Conservation (phyloP, 2,888 invertebrate genomes). For the Callinectes sapidus region DNA sequence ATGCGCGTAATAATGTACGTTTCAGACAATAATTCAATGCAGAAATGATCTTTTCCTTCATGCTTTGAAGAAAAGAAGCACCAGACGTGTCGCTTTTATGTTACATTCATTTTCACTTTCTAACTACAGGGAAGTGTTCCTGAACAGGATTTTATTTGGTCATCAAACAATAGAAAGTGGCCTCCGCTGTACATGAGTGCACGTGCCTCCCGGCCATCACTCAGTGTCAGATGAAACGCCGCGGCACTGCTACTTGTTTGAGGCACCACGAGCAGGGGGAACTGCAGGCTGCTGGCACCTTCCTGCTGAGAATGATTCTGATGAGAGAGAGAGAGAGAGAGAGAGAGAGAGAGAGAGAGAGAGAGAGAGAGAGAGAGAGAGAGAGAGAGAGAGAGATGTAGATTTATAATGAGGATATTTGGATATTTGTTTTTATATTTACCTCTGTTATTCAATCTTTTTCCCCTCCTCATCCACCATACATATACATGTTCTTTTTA, state of each 20-base stretch:
- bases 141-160: background rate
- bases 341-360: constrained; percentile 14
- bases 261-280: background rate
- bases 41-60: background rate
- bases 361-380: constrained; percentile 19
- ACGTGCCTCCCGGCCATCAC: background rate
- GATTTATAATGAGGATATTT: background rate
- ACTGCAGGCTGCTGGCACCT: background rate
- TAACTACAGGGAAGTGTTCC: background rate
- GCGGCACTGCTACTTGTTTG: constrained; percentile 20
- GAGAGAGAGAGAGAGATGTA: background rate
- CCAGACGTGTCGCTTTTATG: background rate
- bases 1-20: background rate
- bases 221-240: constrained; percentile 19
- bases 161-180: constrained; percentile 27
- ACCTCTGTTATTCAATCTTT: background rate
- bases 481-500: no score
- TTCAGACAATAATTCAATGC: background rate
- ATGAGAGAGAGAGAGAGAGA: constrained; percentile 19
- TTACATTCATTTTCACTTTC: background rate
- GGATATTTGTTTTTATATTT: no score
- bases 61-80: background rate
- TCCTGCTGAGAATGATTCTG: background rate
- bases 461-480: no score
- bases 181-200: background rate